Conservation (phyloP, 92 coral and sea anemone genomes). For the Chrysogorgia sp. region DNA sequence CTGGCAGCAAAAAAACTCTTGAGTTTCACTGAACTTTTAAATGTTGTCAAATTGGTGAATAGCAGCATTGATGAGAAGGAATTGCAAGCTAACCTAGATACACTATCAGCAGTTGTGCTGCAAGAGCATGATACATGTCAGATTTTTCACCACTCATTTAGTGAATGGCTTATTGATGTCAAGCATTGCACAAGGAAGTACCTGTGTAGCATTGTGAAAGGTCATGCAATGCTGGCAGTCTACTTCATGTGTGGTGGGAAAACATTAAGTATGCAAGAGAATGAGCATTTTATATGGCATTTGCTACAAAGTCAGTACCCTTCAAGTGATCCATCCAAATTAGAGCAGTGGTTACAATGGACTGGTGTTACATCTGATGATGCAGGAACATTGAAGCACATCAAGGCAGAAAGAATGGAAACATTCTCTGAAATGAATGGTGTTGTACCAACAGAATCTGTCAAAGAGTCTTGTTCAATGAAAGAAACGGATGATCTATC, state of each 20-base stretch:
- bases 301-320: slow-evolving; percentile 66
- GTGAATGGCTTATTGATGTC: slow-evolving; percentile 94
- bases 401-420: slow-evolving; percentile 44
- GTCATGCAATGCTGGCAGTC: slow-evolving; percentile 98
- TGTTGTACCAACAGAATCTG: slow-evolving; percentile 47
- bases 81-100: slow-evolving; percentile 65
- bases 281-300: slow-evolving; percentile 86
- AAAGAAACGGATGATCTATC: slow-evolving; percentile 71
- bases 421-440: slow-evolving; percentile 73
- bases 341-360: slow-evolving; percentile 96
- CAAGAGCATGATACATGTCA: slow-evolving; percentile 68
- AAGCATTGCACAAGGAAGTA: slow-evolving; percentile 93
- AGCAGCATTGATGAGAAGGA: slow-evolving; percentile 57
- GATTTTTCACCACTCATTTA: slow-evolving; percentile 92
- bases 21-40: slow-evolving; percentile 72
- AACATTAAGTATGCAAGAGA: slow-evolving; percentile 69
- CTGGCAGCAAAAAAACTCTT: slow-evolving; percentile 87
- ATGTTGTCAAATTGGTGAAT: slow-evolving; percentile 83
- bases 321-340: slow-evolving; percentile 61
- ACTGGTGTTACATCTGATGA: slow-evolving; percentile 79
- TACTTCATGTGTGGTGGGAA: slow-evolving; percentile 81
- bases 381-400: slow-evolving; percentile 26
- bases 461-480: slow-evolving; percentile 60
- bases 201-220: slow-evolving; percentile 83
- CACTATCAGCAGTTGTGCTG: slow-evolving; percentile 68